A percentile compares a stretch with the other conserved stretches of the same genome.
These are phyloP conservation scores for Drosophila triauraria DNA, from an alignment of 1,140 invertebrate species.

Conservation along the genomic window DNA sequence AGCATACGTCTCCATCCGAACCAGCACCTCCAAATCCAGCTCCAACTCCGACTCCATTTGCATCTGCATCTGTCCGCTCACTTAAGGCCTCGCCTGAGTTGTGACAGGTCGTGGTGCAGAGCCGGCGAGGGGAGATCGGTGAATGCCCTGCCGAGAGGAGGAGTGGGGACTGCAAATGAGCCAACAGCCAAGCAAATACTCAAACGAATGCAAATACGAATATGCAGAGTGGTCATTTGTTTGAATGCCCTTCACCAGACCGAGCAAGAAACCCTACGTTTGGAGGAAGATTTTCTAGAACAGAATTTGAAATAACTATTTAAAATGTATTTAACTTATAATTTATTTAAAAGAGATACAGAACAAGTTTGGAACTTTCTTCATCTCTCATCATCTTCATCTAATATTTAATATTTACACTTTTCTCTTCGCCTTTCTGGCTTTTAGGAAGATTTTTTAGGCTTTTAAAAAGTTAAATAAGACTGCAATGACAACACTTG, in stretches of 20 bases:
- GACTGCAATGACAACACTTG: background rate
- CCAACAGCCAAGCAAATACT: constrained; percentile 24
- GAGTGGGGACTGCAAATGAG: constrained; percentile 28
- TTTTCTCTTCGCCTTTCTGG: too few relatives aligned
- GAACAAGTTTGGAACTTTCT: background rate
- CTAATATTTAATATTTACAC: background rate
- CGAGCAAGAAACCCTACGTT: background rate
- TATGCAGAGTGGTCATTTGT: constrained; percentile 33
- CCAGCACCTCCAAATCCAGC: background rate
- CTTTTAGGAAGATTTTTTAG: background rate
- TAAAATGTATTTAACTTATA: too few relatives aligned
- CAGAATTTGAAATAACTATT: too few relatives aligned
- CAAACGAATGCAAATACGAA: constrained; percentile 34
- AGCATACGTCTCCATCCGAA: constrained; percentile 7
- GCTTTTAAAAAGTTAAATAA: too few relatives aligned
- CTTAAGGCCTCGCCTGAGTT: constrained; percentile 31
- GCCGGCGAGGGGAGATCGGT: constrained; percentile 16
- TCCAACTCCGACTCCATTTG: background rate
- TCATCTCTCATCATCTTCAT: background rate
- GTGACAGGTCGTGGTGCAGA: constrained; percentile 39
- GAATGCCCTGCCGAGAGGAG: constrained; percentile 33
- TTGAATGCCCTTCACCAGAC: constrained; percentile 38
- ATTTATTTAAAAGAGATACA: too few relatives aligned
- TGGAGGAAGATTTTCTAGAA: background rate
- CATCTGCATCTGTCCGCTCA: constrained; percentile 20